Evolutionary conservation across 2,113 vertebrate species (phyloP), one percentile per base, ranked within the genome.

Genomic region (Festucalex cinctus): DNA sequence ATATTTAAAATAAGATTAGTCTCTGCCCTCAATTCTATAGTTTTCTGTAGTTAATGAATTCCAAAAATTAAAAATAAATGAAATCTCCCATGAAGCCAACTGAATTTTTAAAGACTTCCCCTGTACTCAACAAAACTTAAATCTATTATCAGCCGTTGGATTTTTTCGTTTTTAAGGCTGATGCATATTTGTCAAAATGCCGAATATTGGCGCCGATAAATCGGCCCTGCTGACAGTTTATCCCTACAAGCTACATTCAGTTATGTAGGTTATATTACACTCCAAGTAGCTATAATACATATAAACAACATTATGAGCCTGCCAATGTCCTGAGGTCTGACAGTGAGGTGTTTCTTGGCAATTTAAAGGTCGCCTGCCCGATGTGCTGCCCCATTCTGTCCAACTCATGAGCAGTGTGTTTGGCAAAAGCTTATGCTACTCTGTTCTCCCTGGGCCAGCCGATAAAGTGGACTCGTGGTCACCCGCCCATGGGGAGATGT

Each of bases 401-500:
- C 13, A 53, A 83, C 53, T 68, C 71, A 68, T 66, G 62, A 74
- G 54, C 49, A 9, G 41, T 66, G 81, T 70, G 63, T 70, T 63
- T 66, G 37, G 65, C 72, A 36, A 73, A 68, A 62, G 74, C 43
- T 70, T 65, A 46, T 61, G 57, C 60, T 65, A 48, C 37, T 60
- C 63, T 61, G 49, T 59, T 60, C 66, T 65, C 24, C 54, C 43
- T 64, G 49, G 62, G 71, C 28, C 59, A 54, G 59, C 65, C 48
- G 56, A 70, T 77, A 39, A 36, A 64, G 71, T 48, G 74, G 64
- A 78, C 62, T 73, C 64, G 49, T 70, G 77, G 74, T 74, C 64
- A 75, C 79, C 51, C 68, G 70, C 76, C 79, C 73, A 60, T 37
- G 63, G 80, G 76, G 70, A 83, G 62, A 80, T 74, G 85, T 83